Evolutionary conservation across 2,888 invertebrate species (phyloP), one percentile per base, ranked within the genome.

Genomic region (Apodemia mormo): DNA sequence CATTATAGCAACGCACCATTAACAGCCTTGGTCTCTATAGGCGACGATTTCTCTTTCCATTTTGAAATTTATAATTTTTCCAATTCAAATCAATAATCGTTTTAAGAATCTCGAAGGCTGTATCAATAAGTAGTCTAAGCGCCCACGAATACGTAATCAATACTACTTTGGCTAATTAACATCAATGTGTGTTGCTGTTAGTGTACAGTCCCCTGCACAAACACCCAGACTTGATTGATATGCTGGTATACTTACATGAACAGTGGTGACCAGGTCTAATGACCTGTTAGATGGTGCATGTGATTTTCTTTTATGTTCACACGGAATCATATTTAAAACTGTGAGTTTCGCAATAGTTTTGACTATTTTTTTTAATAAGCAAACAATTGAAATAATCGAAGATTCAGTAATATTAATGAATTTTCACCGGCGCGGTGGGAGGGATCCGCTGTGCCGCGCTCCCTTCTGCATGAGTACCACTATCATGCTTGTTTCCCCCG

Each of bases 211-310:
- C 65, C 66, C 67, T 68, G 54, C 70, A 73, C 69, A 58, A 12
- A 6, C 30, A 10, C 10, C 9, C 56, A 56, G 56, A 58, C 4
- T 58, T 58, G 58, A 58, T 29, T 58, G 29, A 58, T 58, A 29
- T 33, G 61, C 33, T 30, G 5, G 14, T 14, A 33, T 12, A 61
- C 30, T 10, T 33, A 61, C 61, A 33, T 61, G 33, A 61, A 61
- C 61, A 12, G 6, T 33, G 30, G 30, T 82, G 85, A 49, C 9
- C 14, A 49, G 14, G 85, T 76, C 76, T 71, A 70, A 80, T 77
- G 84, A 83, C 83, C 80, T 81, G 77, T 76, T 76, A 72, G 78
- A 81, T 80, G 77, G 78, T 87, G 89, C 88, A 88, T 89, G 88
- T 83, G 83, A 79, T 81, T 79, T 3, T 33, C 33, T 79, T 81